Base-by-base conservation (phyloP, 2,888 invertebrate genomes). In the Drosophila hamatofila region DNA sequence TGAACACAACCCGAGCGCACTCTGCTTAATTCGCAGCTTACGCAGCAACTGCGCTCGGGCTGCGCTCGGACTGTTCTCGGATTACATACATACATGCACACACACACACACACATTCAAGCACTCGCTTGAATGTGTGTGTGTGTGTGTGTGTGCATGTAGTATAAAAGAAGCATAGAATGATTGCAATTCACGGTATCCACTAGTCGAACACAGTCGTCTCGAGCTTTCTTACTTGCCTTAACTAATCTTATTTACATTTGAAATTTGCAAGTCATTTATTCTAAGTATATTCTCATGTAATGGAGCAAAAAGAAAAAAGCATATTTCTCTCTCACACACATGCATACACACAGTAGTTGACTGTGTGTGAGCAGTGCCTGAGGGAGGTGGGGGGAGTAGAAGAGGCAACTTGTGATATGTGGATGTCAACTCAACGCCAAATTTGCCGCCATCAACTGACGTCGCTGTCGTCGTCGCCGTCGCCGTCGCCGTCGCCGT, bases 371-470 rank as follows among this genome's bases (percentile, higher is more conserved):
- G 35, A 14, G 35, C 14, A 14, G 35, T 35, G 35, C 14, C 35
- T 35, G 35, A 2, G n/a, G 0, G 11, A n/a, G 37, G 27, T 23
- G 56, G 35, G 16, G 6, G 42, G 37, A 3, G 30, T 51, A n/a
- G n/a, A 7, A 25, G 25, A 18, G 57, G 12, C 35, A 39, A 14
- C 55, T 33, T 61, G 55, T 44, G 54, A 23, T 37, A 54, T 54
- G 54, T 54, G 39, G 30, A 58, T 72, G 71, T 63, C 76, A 75
- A 75, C 71, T 80, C 80, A 75, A 80, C 80, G 77, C 77, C 76
- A 75, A 79, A 69, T 60, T 69, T 82, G 59, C 74, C 71, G 67
- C 72, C 78, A 61, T 67, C 83, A 66, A 66, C 66, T 67, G 69
- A 69, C 68, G 64, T 77, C 63, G 70, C 21, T 63, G 69, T 61